Conservation (phyloP, 37 sponge, comb jelly and placozoan genomes). For the Beroe forskalii region DNA sequence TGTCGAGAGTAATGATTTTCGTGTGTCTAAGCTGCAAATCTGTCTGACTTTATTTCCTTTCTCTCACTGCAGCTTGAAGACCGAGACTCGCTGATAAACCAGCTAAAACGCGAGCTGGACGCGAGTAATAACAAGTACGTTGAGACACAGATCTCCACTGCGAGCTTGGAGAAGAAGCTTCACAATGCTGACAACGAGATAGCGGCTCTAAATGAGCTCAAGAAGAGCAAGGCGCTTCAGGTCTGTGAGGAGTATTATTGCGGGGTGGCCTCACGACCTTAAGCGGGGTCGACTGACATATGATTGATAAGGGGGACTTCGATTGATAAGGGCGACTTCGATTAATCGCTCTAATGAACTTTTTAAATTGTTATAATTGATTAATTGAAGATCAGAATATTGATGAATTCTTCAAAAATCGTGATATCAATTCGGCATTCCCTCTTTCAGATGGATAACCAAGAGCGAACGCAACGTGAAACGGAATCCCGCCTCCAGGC, state of each 20-base stretch:
- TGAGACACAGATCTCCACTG: slow-evolving; percentile 18
- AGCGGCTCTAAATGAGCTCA: slow-evolving; percentile 49
- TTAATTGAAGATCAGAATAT: no score
- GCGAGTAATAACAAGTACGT: slow-evolving; percentile 54
- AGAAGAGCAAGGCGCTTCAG: slow-evolving; percentile 61
- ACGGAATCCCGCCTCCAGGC: not conserved
- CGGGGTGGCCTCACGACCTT: no score
- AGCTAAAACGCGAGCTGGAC: slow-evolving; percentile 53
- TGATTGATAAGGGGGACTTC: no score
- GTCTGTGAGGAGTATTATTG: no score
- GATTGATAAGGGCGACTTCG: no score
- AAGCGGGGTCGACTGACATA: no score
- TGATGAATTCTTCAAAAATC: no score
- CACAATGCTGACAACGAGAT: slow-evolving; percentile 61
- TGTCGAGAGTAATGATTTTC: no score
- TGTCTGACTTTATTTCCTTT: no score
- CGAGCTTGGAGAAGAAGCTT: slow-evolving; percentile 39
- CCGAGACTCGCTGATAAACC: slow-evolving; percentile 46
- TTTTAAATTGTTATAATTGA: no score
- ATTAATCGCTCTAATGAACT: no score
- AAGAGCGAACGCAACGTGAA: slow-evolving; percentile 25
- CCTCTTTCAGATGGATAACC: slow-evolving; percentile 40
- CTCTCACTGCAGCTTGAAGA: slow-evolving; percentile 60
- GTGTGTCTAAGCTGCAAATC: no score
- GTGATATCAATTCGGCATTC: not conserved